phyloP scores from a whole-genome alignment of 2,888 invertebrate species.

The Dolichomitus sp. region DNA sequence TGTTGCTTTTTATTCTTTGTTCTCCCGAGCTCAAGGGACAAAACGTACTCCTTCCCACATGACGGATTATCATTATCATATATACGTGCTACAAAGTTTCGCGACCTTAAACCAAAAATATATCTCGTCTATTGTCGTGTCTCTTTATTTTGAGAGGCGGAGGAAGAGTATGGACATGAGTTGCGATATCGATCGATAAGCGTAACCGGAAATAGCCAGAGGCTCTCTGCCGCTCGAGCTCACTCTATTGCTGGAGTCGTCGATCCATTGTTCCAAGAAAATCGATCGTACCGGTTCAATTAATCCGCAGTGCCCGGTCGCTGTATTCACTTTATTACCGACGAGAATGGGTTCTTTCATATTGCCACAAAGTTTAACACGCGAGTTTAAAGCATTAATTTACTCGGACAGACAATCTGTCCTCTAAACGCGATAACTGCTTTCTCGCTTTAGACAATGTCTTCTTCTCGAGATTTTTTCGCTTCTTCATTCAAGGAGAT shows the following conservation, averaged over 20 bases:
- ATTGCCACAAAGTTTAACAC: background rate
- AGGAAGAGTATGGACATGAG: background rate
- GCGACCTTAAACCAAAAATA: conserved; percentile 20
- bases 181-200: conserved; percentile 21
- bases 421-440: background rate
- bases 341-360: background rate
- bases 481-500: background rate
- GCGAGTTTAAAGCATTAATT: background rate
- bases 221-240: background rate
- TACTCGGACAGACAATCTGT: background rate
- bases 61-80: background rate
- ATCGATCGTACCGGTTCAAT: conserved; percentile 25
- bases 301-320: background rate
- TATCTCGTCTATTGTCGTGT: background rate
- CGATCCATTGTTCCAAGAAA: conserved; percentile 35
- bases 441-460: background rate
- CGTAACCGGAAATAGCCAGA: conserved; percentile 41
- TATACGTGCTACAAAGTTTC: background rate
- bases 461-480: background rate
- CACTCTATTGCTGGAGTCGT: background rate
- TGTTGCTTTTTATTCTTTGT: background rate
- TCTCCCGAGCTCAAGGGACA: background rate
- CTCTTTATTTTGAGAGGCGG: conserved; percentile 9
- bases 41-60: background rate
- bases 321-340: background rate